Evolutionary conservation across 2,888 invertebrate species (phyloP).

Genomic region (Osmoderma eremita): DNA sequence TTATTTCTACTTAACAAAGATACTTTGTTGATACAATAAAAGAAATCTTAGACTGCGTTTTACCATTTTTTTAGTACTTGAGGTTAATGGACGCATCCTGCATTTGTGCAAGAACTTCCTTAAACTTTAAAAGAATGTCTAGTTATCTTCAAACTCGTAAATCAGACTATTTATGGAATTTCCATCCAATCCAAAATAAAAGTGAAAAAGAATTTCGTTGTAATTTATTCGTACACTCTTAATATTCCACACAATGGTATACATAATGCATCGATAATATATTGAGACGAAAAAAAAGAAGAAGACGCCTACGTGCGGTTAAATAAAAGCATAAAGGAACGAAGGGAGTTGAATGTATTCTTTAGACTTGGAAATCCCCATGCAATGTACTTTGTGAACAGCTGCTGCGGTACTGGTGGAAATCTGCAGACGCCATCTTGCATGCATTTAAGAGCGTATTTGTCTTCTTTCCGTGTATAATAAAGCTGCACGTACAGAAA

Average conservation of each 20-base stretch:
- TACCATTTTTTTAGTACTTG: too few relatives aligned
- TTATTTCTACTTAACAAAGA: too few relatives aligned
- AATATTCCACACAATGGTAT: slow-evolving; percentile 13
- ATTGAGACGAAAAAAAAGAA: slow-evolving; percentile 7
- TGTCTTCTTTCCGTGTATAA: not conserved
- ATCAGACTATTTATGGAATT: too few relatives aligned
- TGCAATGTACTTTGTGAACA: slow-evolving; percentile 20
- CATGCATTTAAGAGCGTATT: not conserved
- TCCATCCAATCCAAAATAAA: not conserved
- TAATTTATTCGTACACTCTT: slow-evolving; percentile 7
- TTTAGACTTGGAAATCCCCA: slow-evolving; percentile 30
- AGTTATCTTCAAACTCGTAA: too few relatives aligned
- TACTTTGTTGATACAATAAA: too few relatives aligned
- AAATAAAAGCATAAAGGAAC: slow-evolving; percentile 21
- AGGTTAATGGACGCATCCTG: too few relatives aligned
- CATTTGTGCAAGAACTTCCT: too few relatives aligned
- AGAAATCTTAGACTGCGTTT: too few relatives aligned
- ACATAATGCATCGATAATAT: slow-evolving; percentile 22
- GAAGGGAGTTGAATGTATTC: slow-evolving; percentile 28
- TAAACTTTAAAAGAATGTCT: too few relatives aligned
- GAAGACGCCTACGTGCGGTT: not conserved
- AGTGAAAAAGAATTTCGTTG: slow-evolving; percentile 9
- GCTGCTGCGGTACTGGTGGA: slow-evolving; percentile 14
- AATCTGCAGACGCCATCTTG: slow-evolving; percentile 21
- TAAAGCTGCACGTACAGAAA: too few relatives aligned